A percentile compares a stretch with the other conserved stretches of the same genome.
Conservation (phyloP, 2,797 vertebrate genomes). For the Allobates femoralis region DNA sequence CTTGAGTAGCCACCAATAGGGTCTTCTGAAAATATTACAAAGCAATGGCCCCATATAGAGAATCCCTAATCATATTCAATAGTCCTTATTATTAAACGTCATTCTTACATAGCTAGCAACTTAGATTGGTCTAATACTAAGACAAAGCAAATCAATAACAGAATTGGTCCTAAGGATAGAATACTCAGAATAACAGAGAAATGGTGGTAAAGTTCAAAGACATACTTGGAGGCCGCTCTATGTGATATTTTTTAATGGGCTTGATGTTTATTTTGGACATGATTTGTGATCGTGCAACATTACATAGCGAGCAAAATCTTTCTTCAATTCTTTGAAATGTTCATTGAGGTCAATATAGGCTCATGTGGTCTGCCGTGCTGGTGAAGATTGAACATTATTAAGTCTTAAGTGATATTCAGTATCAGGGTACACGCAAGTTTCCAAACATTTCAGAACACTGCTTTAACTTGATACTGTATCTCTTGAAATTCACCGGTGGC, state of each 20-base stretch:
- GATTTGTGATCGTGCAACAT: conserved; percentile 31
- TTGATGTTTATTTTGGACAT: conserved; percentile 49
- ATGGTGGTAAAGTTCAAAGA: conserved; percentile 28
- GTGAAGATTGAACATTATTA: conserved; percentile 40
- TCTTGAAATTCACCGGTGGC: conserved; percentile 29
- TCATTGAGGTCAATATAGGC: conserved; percentile 32
- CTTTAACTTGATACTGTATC: conserved; percentile 30
- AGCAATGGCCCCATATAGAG: neutral
- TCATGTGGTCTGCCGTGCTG: conserved; percentile 27
- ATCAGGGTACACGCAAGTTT: conserved; percentile 6
- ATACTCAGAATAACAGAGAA: conserved; percentile 24
- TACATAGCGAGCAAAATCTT: conserved; percentile 9
- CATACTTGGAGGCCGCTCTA: conserved; percentile 34
- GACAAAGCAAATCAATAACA: conserved; percentile 40
- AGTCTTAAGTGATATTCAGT: conserved; percentile 27
- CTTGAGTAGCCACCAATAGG: neutral
- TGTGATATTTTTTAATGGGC: conserved; percentile 57
- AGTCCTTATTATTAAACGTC: neutral
- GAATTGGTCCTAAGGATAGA: conserved; percentile 15
- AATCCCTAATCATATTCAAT: neutral
- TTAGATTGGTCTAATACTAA: conserved; percentile 7
- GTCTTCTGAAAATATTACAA: neutral
- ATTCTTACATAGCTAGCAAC: conserved; percentile 10
- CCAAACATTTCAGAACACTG: conserved; percentile 45
- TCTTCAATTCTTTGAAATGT: conserved; percentile 37